Evolutionary conservation across 2,888 invertebrate species (phyloP).

Genomic region (Ditula angustiorana): DNA sequence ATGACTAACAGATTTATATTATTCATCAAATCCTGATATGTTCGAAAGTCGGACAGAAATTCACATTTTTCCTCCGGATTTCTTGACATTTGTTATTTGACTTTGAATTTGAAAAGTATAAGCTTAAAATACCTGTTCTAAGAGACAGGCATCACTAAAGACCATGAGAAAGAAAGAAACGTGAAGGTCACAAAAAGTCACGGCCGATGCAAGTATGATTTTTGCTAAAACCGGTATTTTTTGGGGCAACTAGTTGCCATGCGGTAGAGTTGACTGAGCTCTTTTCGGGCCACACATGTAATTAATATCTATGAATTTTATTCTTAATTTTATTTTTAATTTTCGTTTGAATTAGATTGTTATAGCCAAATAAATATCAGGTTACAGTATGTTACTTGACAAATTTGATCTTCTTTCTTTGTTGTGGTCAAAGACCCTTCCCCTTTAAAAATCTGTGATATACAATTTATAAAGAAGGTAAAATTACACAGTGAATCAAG

Average conservation of each 20-base stretch:
- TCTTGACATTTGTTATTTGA: neutral
- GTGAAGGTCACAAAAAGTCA: slow-evolving; percentile 37
- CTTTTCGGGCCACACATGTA: neutral
- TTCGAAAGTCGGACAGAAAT: neutral
- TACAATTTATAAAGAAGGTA: no score
- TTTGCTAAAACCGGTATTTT: slow-evolving; percentile 10
- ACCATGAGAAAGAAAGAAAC: slow-evolving; percentile 22
- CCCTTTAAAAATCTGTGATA: no score
- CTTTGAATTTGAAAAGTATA: slow-evolving; percentile 20
- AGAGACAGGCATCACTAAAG: no score
- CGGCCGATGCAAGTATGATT: neutral
- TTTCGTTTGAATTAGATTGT: no score
- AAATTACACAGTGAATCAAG: no score
- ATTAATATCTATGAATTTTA: neutral
- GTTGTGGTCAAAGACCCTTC: no score
- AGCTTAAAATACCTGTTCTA: neutral
- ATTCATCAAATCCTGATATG: no score
- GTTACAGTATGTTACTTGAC: no score
- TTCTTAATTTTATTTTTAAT: no score
- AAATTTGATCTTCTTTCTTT: no score
- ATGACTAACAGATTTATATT: no score
- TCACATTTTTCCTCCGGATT: neutral
- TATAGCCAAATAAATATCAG: no score
- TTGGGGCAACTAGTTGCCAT: neutral
- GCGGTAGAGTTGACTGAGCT: neutral